These are phyloP conservation scores for Drosophila parvula DNA, from an alignment of 1,140 invertebrate species.

Conservation along the genomic window DNA sequence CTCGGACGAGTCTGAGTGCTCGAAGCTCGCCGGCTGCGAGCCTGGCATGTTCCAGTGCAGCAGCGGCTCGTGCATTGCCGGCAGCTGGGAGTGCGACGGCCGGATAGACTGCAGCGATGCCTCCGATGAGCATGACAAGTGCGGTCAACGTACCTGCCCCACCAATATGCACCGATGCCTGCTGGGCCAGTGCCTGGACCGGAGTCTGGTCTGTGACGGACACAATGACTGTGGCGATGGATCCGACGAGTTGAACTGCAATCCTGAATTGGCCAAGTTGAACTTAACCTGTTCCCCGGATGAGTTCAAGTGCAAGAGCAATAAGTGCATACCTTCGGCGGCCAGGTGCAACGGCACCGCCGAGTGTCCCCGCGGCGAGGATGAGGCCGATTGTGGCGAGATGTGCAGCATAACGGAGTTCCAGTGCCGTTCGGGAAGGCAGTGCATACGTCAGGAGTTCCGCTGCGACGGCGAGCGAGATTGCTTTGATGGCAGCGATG, in stretches of 20 bases:
- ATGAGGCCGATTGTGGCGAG: constrained; percentile 86
- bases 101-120: constrained; percentile 88
- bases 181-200: constrained; percentile 85
- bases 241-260: constrained; percentile 85
- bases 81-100: constrained; percentile 90
- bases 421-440: constrained; percentile 85
- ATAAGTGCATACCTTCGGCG: constrained; percentile 84
- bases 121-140: constrained; percentile 88
- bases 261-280: background rate
- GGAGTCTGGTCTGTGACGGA: constrained; percentile 84
- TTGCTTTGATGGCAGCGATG: constrained; percentile 88
- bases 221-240: constrained; percentile 85
- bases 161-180: constrained; percentile 84
- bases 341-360: constrained; percentile 88
- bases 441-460: constrained; percentile 87
- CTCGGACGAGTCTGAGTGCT: constrained; percentile 88
- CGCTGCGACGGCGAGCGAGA: constrained; percentile 88
- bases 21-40: constrained; percentile 68
- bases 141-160: constrained; percentile 83
- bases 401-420: constrained; percentile 85
- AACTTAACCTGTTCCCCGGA: constrained; percentile 52
- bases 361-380: constrained; percentile 89
- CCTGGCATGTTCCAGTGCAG: constrained; percentile 85
- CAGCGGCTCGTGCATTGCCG: constrained; percentile 88
- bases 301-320: constrained; percentile 86